phyloP scores from a whole-genome alignment of 1,140 invertebrate species.

The Achatina immaculata region DNA sequence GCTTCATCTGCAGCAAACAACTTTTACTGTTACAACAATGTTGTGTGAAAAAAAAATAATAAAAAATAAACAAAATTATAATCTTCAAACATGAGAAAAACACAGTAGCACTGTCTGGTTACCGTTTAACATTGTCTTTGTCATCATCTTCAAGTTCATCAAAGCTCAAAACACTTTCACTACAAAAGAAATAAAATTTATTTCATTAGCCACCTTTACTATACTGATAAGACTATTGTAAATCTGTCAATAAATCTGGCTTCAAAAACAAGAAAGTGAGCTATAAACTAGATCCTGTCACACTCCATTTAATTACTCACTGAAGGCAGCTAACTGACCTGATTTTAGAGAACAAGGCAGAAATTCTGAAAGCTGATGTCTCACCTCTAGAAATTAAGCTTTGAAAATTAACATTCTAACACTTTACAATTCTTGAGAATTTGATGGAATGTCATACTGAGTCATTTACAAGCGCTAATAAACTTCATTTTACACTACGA shows the following conservation, averaged over 20 bases:
- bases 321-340: not conserved
- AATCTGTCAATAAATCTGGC: not conserved
- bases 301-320: not conserved
- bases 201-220: not conserved
- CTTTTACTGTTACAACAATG: too few relatives aligned
- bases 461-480: too few relatives aligned
- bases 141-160: constrained; percentile 45
- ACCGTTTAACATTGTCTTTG: constrained; percentile 46
- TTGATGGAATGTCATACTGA: too few relatives aligned
- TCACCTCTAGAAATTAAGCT: too few relatives aligned
- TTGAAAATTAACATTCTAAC: too few relatives aligned
- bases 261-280: not conserved
- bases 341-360: not conserved
- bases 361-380: not conserved
- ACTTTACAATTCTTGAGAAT: too few relatives aligned
- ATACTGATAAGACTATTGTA: not conserved
- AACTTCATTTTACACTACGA: too few relatives aligned
- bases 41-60: too few relatives aligned
- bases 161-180: constrained; percentile 44
- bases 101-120: too few relatives aligned
- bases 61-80: too few relatives aligned
- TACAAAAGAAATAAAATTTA: constrained; percentile 16
- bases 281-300: not conserved
- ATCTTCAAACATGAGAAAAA: too few relatives aligned
- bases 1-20: too few relatives aligned